A percentile compares a stretch with the other conserved stretches of the same genome.
phyloP scores from a whole-genome alignment of 2,888 invertebrate genomes.

The Biston stratarius region DNA sequence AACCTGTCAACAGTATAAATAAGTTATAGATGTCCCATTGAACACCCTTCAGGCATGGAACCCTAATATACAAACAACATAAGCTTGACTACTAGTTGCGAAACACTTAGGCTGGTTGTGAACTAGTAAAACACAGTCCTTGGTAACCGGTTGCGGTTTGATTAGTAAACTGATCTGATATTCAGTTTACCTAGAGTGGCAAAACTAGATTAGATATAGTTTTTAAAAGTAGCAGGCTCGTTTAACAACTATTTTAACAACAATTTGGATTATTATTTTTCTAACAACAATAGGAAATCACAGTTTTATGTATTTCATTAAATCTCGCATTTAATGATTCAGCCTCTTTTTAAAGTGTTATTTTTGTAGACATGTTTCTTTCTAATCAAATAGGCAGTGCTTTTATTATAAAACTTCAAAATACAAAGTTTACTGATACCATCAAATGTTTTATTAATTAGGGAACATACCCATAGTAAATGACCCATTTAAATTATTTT shows the following conservation, averaged over 20 bases:
- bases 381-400: conserved; percentile 1
- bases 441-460: background rate
- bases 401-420: background rate
- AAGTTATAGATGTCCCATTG: no score
- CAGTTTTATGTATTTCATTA: conserved; percentile 50
- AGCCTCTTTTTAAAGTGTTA: conserved; percentile 22
- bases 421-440: background rate
- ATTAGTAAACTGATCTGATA: no score
- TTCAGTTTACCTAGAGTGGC: no score
- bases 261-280: conserved; percentile 45
- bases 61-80: no score
- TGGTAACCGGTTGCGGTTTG: no score
- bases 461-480: no score
- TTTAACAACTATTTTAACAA: conserved; percentile 55
- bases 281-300: conserved; percentile 58
- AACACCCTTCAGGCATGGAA: no score
- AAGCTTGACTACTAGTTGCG: no score
- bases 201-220: conserved; percentile 12
- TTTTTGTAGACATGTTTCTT: conserved; percentile 19
- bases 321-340: conserved; percentile 18
- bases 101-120: no score
- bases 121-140: no score
- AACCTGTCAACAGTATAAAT: no score
- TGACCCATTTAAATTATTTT: no score
- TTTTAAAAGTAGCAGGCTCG: conserved; percentile 46